Base-by-base conservation (phyloP, 2,113 vertebrate genomes). In the Phrynocephalus versicolor region DNA sequence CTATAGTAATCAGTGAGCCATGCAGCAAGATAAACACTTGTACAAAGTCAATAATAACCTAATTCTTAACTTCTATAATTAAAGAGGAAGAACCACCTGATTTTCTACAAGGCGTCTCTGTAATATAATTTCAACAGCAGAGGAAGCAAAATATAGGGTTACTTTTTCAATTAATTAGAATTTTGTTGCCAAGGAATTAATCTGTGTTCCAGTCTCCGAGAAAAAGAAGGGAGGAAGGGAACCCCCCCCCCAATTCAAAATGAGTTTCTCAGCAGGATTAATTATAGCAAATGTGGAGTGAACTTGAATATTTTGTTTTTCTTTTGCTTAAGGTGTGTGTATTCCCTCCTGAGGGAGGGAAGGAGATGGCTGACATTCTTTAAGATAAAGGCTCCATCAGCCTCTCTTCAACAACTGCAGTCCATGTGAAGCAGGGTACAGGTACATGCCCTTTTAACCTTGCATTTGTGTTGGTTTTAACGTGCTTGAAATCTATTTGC, bases 151-250 rank as follows among this genome's bases (percentile, higher is more conserved):
- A 51, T 92, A 92, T 91, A 88, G 82, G 89, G 75, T 45, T 79
- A 70, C 30, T 79, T 82, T 90, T 95, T 91, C 95, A 89, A 94
- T 96, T 95, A 95, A 94, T 94, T 93, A 94, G 88, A 92, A 92
- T 95, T 95, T 95, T 94, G 93, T 93, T 95, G 95, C 94, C 93
- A 96, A 91, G 93, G 87, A 93, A 92, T 95, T 95, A 94, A 95
- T 95, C 95, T 93, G 90, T 88, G 92, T 81, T 90, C n/a, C 33
- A 58, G 83, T 81, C 62, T 94, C 92, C 85, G 74, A n/a, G 15
- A 57, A 23, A 35, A 58, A 86, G 75, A 88, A 30, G 60, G 62
- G 15, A 4, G 25, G 15, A 4, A 25, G 89, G 91, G 86, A 92
- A 41, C 65, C 35, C 41, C 77, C 67, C 79, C n/a, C n/a, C n/a